These are phyloP conservation scores for Taphrorychus bicolor DNA, from an alignment of 2,888 invertebrate species.

Conservation along the genomic window DNA sequence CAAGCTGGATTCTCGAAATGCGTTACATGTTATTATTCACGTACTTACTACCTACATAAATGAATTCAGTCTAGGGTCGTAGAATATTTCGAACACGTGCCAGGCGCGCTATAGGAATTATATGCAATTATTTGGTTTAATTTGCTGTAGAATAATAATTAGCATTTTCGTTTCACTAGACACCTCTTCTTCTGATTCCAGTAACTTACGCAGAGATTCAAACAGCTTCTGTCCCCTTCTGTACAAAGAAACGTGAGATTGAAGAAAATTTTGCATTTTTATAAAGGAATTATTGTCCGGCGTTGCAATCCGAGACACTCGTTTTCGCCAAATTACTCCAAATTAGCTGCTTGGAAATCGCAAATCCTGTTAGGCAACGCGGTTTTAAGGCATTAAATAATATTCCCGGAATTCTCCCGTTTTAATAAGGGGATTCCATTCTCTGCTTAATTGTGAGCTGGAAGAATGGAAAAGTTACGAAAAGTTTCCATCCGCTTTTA, in stretches of 20 bases:
- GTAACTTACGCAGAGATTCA: too few species aligned
- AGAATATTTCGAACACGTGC: not conserved
- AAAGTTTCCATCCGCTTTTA: constrained; percentile 25
- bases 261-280: not conserved
- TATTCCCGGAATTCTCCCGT: constrained; percentile 22
- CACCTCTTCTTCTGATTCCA: too few species aligned
- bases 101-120: not conserved
- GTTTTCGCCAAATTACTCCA: constrained; percentile 7
- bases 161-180: too few species aligned
- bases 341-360: constrained; percentile 27
- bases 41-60: not conserved
- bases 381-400: constrained; percentile 25
- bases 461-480: constrained; percentile 32
- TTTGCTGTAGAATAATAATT: not conserved
- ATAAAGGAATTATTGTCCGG: not conserved
- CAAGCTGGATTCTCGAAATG: not conserved
- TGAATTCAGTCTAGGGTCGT: not conserved
- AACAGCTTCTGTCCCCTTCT: not conserved
- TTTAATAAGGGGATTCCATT: constrained; percentile 34
- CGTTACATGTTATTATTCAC: not conserved
- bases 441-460: constrained; percentile 25
- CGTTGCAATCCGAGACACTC: too few species aligned
- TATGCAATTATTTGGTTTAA: not conserved
- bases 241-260: not conserved
- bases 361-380: constrained; percentile 31